These are phyloP conservation scores for Maniola jurtina DNA, from an alignment of 1,140 invertebrate species.

Conservation along the genomic window DNA sequence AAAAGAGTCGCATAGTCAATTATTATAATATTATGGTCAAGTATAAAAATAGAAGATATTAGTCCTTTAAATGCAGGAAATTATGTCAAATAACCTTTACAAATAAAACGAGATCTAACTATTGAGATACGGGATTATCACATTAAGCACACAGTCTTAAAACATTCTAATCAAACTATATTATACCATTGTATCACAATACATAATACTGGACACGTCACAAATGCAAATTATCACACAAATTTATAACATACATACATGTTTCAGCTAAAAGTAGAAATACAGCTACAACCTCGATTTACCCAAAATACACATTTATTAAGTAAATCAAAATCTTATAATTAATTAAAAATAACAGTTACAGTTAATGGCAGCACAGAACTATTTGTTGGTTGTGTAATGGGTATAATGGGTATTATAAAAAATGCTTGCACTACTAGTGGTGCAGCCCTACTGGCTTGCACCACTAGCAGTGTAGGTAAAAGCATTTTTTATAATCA, in stretches of 20 bases:
- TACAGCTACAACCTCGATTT: not conserved
- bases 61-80: slow-evolving; percentile 28
- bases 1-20: not conserved
- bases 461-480: no score
- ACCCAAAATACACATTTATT: no score
- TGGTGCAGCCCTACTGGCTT: no score
- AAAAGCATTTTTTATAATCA: no score
- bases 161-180: slow-evolving; percentile 36
- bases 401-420: no score
- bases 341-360: no score
- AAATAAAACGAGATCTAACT: slow-evolving; percentile 57
- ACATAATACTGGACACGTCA: slow-evolving; percentile 64
- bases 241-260: slow-evolving; percentile 4
- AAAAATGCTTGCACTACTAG: no score
- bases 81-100: slow-evolving; percentile 30
- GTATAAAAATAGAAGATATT: slow-evolving; percentile 41
- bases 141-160: slow-evolving; percentile 59
- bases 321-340: no score
- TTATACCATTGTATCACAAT: slow-evolving; percentile 57
- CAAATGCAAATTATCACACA: slow-evolving; percentile 32
- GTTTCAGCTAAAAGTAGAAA: slow-evolving; percentile 2
- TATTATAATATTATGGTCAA: slow-evolving; percentile 13
- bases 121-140: slow-evolving; percentile 52
- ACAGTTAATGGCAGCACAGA: no score
- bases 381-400: no score